Evolutionary conservation across 2,888 invertebrate genomes (phyloP), one percentile per base, ranked within the genome.

Genomic region (Coleophora deauratella): DNA sequence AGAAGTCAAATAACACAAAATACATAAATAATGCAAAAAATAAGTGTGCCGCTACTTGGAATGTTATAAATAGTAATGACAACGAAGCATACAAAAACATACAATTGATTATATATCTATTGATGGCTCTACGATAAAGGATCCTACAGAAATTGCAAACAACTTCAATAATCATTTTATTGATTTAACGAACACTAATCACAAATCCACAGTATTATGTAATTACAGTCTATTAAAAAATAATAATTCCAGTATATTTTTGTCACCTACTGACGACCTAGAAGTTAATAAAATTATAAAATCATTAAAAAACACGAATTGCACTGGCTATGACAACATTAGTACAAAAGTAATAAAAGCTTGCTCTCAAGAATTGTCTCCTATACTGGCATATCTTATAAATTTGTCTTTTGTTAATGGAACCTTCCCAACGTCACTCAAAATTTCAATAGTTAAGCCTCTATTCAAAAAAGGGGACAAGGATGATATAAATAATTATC

Each of bases 401-500:
- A 28, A 14, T 9, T 34, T 46, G 57, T 54, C 55, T 38, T 47
- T 48, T 28, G 1, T 9, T 9, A 28, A 1, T 28, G 28, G 10
- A 28, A 28, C 28, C 28, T 28, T 28, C 10, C 2, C 28, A 28
- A 9, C 1, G 10, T 1, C 10, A 9, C 10, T 28, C 8, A 28
- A 28, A 28, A 8, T 8, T 28, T 28, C 28, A 8, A 28, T 28
- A 8, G 28, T 28, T 10, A 28, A 28, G n/a, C n/a, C n/a, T n/a
- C n/a, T n/a, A n/a, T n/a, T n/a, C n/a, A n/a, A n/a, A n/a, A n/a
- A n/a, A n/a, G 28, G 28, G 2, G 28, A 2, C 9, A 28, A 28
- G 28, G 28, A 28, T 28, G 10, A 28, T 28, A 10, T n/a, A n/a
- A n/a, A n/a, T n/a, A n/a, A n/a, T n/a, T n/a, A n/a, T n/a, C n/a